A percentile compares a stretch with the other conserved stretches of the same genome.
These are phyloP conservation scores for Olivierus martensii DNA, from an alignment of 1,140 invertebrate species.

Conservation along the genomic window DNA sequence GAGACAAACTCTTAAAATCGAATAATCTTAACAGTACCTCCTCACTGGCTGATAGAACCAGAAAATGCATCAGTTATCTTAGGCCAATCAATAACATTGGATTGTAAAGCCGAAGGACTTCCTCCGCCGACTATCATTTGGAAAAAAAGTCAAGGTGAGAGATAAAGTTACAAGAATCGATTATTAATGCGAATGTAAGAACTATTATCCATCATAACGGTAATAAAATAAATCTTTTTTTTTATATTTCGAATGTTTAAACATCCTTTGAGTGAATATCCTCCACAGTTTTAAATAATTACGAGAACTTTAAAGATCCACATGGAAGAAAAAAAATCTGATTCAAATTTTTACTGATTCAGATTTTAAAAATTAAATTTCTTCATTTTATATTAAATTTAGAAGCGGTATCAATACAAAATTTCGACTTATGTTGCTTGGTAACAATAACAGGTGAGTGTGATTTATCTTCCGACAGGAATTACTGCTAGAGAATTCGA, in stretches of 20 bases:
- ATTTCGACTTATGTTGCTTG: no score
- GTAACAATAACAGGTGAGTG: no score
- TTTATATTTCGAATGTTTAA: no score
- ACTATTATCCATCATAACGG: no score
- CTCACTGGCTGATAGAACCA: constrained; percentile 40
- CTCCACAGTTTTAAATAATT: background rate
- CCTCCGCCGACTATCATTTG: constrained; percentile 34
- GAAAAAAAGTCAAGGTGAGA: constrained; percentile 28
- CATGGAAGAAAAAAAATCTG: background rate
- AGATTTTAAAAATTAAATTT: no score
- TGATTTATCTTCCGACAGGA: no score
- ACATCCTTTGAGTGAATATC: no score
- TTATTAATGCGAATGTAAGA: no score
- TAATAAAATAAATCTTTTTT: no score
- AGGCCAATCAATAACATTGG: constrained; percentile 28
- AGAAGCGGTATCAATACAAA: no score
- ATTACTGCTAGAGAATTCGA: background rate
- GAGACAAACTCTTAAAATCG: background rate
- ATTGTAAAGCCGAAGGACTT: constrained; percentile 34
- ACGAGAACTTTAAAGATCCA: background rate
- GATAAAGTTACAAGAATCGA: background rate
- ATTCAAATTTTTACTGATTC: no score
- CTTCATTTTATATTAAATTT: no score
- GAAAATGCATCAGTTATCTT: constrained; percentile 33
- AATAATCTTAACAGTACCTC: constrained; percentile 31